Evolutionary conservation across 2,797 vertebrate genomes (phyloP).

Genomic region (Coilia nasus): DNA sequence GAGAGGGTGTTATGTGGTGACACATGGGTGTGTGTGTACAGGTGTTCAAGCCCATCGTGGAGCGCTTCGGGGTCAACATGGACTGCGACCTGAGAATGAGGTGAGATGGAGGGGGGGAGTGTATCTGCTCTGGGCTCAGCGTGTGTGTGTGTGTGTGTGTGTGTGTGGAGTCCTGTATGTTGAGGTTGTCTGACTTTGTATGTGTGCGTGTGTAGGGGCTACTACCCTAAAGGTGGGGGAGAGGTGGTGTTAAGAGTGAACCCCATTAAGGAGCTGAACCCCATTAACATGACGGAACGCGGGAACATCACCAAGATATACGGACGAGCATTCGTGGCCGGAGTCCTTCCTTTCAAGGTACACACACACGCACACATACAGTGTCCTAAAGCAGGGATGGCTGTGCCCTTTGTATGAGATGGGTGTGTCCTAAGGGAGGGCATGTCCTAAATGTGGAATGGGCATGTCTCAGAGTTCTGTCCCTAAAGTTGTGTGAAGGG

Average conservation of each 20-base stretch:
- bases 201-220: neutral
- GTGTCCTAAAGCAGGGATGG: too few species aligned
- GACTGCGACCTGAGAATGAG: slow-evolving; percentile 91
- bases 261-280: slow-evolving; percentile 74
- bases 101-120: slow-evolving; percentile 61
- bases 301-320: slow-evolving; percentile 93
- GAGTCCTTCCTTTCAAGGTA: slow-evolving; percentile 91
- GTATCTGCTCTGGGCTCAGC: neutral
- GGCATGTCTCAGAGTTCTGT: too few species aligned
- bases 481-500: too few species aligned
- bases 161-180: neutral
- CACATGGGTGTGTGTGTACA: slow-evolving; percentile 57
- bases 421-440: too few species aligned
- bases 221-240: too few species aligned
- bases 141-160: neutral
- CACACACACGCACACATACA: neutral
- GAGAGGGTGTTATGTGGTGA: too few species aligned
- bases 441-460: too few species aligned
- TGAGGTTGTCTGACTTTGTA: slow-evolving; percentile 36
- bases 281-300: slow-evolving; percentile 85
- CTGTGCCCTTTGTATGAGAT: too few species aligned
- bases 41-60: slow-evolving; percentile 93
- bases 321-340: slow-evolving; percentile 91
- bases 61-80: slow-evolving; percentile 89
- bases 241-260: neutral